These are phyloP conservation scores for Zoanthus solanderi DNA, from an alignment of 92 coral and sea anemone genomes.

Conservation along the genomic window DNA sequence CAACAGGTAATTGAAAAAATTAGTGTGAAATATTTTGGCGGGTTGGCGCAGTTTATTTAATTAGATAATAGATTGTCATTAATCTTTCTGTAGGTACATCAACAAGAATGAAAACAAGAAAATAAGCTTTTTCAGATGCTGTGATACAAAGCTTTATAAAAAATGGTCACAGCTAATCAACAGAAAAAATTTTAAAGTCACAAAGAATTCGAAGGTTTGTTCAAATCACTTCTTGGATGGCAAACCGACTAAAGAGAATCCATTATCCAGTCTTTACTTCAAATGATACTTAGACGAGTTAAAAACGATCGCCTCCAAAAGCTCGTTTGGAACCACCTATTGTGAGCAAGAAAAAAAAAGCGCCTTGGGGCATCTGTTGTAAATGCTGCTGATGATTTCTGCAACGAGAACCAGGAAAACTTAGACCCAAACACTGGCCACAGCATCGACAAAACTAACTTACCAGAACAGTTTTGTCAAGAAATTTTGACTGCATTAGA, in stretches of 20 bases:
- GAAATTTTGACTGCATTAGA: not conserved
- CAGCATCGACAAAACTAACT: no score
- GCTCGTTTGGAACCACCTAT: constrained; percentile 18
- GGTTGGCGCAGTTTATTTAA: no score
- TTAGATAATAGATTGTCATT: no score
- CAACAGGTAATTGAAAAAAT: constrained; percentile 33
- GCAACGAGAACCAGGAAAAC: no score
- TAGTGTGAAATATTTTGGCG: constrained; percentile 8
- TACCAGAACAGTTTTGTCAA: no score
- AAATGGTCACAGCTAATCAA: constrained; percentile 56
- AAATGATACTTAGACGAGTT: constrained; percentile 1
- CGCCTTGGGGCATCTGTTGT: no score
- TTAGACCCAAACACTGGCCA: no score
- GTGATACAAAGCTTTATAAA: constrained; percentile 20
- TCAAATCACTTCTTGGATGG: constrained; percentile 55
- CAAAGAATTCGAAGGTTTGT: constrained; percentile 53
- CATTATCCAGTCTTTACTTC: constrained; percentile 45
- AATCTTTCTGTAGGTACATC: constrained; percentile 14
- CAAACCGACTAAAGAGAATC: constrained; percentile 47
- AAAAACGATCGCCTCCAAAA: constrained; percentile 39
- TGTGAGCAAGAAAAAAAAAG: constrained; percentile 1
- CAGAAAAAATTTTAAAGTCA: constrained; percentile 50
- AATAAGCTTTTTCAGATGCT: not conserved
- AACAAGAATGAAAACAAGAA: not conserved
- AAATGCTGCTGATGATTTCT: no score